phyloP scores from a whole-genome alignment of 1,140 invertebrate species.

The Arctopsyche grandis region DNA sequence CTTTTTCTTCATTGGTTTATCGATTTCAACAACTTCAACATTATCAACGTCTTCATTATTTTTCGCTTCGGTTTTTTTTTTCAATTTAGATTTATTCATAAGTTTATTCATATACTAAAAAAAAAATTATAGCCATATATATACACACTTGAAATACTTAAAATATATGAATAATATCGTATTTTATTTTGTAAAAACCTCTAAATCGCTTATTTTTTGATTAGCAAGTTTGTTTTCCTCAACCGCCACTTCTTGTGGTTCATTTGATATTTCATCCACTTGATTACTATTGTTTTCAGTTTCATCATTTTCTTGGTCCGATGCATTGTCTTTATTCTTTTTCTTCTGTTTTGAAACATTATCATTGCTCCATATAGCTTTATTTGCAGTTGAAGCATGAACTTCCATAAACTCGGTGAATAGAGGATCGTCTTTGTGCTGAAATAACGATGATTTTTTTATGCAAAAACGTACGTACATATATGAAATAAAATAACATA shows the following conservation, averaged over 20 bases:
- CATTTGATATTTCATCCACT: constrained; percentile 55
- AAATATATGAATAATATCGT: neutral
- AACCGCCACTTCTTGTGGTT: constrained; percentile 56
- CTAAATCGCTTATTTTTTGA: constrained; percentile 77
- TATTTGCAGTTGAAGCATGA: constrained; percentile 71
- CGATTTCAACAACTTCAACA: constrained; percentile 52
- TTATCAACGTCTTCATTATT: constrained; percentile 53
- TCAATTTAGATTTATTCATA: constrained; percentile 62
- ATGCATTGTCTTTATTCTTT: constrained; percentile 67
- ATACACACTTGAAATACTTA: neutral
- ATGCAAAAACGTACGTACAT: constrained; percentile 53
- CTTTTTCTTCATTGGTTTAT: constrained; percentile 58
- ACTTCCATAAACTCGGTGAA: constrained; percentile 90
- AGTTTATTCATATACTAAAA: constrained; percentile 72
- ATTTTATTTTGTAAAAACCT: constrained; percentile 62
- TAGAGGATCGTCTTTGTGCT: constrained; percentile 88
- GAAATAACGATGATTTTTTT: constrained; percentile 43
- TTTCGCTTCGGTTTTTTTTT: constrained; percentile 59
- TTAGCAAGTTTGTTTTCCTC: constrained; percentile 68
- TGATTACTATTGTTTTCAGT: constrained; percentile 50
- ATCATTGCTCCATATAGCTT: constrained; percentile 79
- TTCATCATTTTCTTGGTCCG: constrained; percentile 62
- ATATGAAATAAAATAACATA: constrained; percentile 47
- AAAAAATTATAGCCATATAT: constrained; percentile 34
- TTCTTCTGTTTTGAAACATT: constrained; percentile 59